Conservation (phyloP, 2,113 vertebrate genomes). For the Sitta europaea region DNA sequence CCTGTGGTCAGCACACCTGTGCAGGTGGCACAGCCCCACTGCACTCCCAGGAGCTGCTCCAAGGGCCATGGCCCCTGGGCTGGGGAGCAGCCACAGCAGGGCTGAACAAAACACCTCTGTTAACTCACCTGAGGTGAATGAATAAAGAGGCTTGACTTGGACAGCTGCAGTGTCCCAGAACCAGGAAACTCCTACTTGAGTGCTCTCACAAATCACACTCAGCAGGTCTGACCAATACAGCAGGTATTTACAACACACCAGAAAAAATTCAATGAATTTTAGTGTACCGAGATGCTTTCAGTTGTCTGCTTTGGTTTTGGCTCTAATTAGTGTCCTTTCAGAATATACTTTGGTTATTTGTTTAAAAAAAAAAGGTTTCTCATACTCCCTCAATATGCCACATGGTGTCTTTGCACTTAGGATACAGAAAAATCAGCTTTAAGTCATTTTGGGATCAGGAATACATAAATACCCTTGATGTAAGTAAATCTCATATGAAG, state of each 20-base stretch:
- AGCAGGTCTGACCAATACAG: not conserved
- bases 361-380: not conserved
- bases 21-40: not conserved
- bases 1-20: not conserved
- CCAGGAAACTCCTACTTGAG: not conserved
- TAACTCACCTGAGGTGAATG: not conserved
- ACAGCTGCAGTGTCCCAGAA: not conserved
- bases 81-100: not conserved
- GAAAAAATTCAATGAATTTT: not conserved
- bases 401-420: not conserved
- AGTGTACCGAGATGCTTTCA: not conserved
- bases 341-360: not conserved
- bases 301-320: not conserved
- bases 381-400: not conserved
- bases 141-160: not conserved
- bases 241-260: not conserved
- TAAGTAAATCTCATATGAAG: not conserved
- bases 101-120: not conserved
- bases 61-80: accelerated
- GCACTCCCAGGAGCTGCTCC: not conserved
- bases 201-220: not conserved
- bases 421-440: not conserved
- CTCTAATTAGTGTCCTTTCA: not conserved
- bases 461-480: not conserved
- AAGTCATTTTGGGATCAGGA: not conserved